These are phyloP conservation scores for Dimorphilus gyrociliatus DNA, from an alignment of 2,888 invertebrate genomes.

Conservation along the genomic window DNA sequence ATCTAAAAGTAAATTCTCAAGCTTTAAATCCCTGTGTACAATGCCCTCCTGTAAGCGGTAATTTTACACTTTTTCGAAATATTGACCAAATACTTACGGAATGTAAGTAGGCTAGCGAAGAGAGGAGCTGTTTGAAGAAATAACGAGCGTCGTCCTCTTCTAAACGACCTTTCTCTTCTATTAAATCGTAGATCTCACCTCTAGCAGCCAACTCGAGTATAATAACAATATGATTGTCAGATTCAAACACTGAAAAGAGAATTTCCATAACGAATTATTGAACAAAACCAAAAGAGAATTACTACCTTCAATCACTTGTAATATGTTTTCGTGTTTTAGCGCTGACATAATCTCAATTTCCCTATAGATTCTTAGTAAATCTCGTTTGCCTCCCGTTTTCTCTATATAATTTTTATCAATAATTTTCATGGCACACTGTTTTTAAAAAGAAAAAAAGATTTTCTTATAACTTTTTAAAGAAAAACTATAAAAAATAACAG, in stretches of 20 bases:
- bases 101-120: slow-evolving; percentile 92
- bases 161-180: slow-evolving; percentile 70
- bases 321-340: slow-evolving; percentile 93
- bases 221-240: slow-evolving; percentile 94
- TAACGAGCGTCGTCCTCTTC: slow-evolving; percentile 78
- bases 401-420: slow-evolving; percentile 41
- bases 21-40: slow-evolving; percentile 83
- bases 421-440: slow-evolving; percentile 76
- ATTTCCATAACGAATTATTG: no score
- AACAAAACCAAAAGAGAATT: slow-evolving; percentile 12
- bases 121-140: slow-evolving; percentile 87
- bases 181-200: slow-evolving; percentile 91
- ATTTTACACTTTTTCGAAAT: neutral
- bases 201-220: slow-evolving; percentile 99
- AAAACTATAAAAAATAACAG: no score
- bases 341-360: slow-evolving; percentile 99
- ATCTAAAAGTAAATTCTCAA: slow-evolving; percentile 83
- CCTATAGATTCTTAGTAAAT: slow-evolving; percentile 79
- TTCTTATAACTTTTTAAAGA: no score
- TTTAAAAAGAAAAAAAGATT: slow-evolving; percentile 13
- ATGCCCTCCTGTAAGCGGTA: slow-evolving; percentile 57
- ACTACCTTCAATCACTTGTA: slow-evolving; percentile 95
- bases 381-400: slow-evolving; percentile 64
- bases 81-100: slow-evolving; percentile 42
- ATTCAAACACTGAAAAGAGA: slow-evolving; percentile 89